phyloP scores from a whole-genome alignment of 2,797 vertebrate species.

The Falco novaeseelandiae region DNA sequence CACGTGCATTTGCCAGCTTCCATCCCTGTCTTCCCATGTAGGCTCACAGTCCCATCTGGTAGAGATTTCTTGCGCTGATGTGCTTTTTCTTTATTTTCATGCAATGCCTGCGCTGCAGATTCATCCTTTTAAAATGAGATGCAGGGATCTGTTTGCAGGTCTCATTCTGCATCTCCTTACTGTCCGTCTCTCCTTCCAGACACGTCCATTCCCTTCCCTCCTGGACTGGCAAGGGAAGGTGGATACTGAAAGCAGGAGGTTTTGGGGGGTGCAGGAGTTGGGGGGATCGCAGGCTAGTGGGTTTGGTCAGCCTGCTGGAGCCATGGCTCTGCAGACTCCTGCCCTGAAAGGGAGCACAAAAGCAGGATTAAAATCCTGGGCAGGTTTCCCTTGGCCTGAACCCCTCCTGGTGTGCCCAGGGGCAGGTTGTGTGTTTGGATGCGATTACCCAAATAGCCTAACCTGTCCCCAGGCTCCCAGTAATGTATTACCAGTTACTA shows the following conservation, averaged over 20 bases:
- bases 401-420: neutral
- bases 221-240: neutral
- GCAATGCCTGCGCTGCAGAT: neutral
- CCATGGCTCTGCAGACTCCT: neutral
- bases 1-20: neutral
- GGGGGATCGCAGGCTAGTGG: too few relatives aligned
- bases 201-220: accelerated
- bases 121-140: neutral
- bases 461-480: neutral
- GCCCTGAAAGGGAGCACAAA: neutral
- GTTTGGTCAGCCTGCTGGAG: neutral
- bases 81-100: constrained; percentile 42
- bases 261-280: neutral
- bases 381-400: neutral
- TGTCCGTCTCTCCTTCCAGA: neutral
- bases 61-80: neutral
- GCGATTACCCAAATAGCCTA: neutral
- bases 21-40: neutral
- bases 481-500: neutral
- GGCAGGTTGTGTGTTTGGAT: neutral
- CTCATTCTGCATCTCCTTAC: accelerated
- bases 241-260: accelerated
- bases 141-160: neutral
- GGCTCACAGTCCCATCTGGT: constrained; percentile 6
- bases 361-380: neutral